Conservation (phyloP, 2,113 vertebrate species). For the Megaceryle torquata region DNA sequence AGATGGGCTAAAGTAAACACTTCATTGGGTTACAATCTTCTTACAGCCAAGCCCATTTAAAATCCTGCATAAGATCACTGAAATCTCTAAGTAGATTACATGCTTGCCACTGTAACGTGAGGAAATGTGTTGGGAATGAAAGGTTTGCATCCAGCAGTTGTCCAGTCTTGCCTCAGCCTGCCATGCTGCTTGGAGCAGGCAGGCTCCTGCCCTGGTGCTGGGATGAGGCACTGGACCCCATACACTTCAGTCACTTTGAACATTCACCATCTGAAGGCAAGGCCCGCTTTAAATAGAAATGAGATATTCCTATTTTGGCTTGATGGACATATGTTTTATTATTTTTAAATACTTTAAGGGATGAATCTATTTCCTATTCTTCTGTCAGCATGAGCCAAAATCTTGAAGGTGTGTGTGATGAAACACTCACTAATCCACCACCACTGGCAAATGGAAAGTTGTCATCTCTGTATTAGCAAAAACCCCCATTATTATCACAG, state of each 20-base stretch:
- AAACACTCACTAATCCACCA: background rate
- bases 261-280: background rate
- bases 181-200: fast-evolving
- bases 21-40: background rate
- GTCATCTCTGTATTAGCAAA: background rate
- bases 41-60: background rate
- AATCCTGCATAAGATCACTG: background rate
- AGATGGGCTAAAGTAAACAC: background rate
- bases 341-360: background rate
- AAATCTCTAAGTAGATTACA: background rate
- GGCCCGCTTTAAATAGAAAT: background rate
- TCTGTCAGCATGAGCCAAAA: background rate
- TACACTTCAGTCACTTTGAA: background rate
- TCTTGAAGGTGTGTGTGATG: background rate
- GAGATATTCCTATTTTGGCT: background rate
- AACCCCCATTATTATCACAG: background rate
- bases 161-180: fast-evolving
- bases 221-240: background rate
- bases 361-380: background rate
- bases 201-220: background rate
- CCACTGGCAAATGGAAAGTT: background rate
- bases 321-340: background rate
- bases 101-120: background rate
- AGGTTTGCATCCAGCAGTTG: background rate
- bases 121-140: background rate